Conservation (phyloP, 2,888 invertebrate genomes). For the Nomada goodeniana region DNA sequence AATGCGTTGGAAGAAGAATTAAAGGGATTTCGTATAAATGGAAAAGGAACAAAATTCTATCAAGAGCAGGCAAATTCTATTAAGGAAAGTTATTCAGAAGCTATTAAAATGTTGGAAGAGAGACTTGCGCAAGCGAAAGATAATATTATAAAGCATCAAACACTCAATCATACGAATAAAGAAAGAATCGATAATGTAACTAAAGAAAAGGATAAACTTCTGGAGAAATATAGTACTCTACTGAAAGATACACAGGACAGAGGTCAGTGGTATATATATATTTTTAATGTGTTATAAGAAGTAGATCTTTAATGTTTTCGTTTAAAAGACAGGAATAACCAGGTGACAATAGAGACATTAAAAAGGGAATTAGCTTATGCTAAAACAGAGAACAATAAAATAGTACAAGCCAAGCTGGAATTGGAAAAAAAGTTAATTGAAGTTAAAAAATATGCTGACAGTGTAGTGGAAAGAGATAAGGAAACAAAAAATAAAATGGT, state of each 20-base stretch:
- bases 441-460: slow-evolving; percentile 82
- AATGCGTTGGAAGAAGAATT: slow-evolving; percentile 89
- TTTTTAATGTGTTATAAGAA: slow-evolving; percentile 20
- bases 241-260: slow-evolving; percentile 69
- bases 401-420: slow-evolving; percentile 72
- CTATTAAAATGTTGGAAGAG: slow-evolving; percentile 86
- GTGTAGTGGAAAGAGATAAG: slow-evolving; percentile 84
- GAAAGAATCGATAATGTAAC: slow-evolving; percentile 84
- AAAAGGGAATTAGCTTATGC: slow-evolving; percentile 74
- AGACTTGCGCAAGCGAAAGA: slow-evolving; percentile 86
- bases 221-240: slow-evolving; percentile 65
- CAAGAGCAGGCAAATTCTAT: slow-evolving; percentile 78
- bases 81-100: slow-evolving; percentile 85
- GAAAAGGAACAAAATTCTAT: slow-evolving; percentile 69
- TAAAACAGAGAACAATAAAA: slow-evolving; percentile 76
- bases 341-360: slow-evolving; percentile 67
- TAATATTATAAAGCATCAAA: slow-evolving; percentile 81
- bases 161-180: slow-evolving; percentile 82
- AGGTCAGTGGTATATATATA: slow-evolving; percentile 64
- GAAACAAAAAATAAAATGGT: slow-evolving; percentile 86
- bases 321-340: slow-evolving; percentile 66
- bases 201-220: slow-evolving; percentile 85
- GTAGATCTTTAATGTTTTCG: slow-evolving; percentile 28
- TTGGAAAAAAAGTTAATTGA: slow-evolving; percentile 84
- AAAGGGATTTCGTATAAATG: slow-evolving; percentile 83